Conservation (phyloP, 92 coral and sea anemone genomes). For the Epizoanthus stellaris region DNA sequence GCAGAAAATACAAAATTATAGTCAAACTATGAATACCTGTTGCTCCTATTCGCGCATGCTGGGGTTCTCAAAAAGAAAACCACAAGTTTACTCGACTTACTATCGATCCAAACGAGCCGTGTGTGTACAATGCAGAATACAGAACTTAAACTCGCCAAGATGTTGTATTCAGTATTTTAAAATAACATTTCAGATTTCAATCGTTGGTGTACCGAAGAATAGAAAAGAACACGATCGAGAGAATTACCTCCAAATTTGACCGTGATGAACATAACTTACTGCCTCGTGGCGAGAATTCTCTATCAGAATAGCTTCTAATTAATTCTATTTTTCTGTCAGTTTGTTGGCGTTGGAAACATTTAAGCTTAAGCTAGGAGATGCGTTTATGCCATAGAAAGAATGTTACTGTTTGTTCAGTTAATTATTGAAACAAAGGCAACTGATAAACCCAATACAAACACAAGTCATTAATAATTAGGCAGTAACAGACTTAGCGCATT, state of each 20-base stretch:
- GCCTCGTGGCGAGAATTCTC: not conserved
- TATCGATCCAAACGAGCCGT: too few relatives aligned
- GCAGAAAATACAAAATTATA: too few relatives aligned
- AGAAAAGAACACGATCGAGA: not conserved
- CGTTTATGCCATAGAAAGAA: conserved; percentile 18
- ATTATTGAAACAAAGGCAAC: conserved; percentile 13
- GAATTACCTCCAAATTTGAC: conserved; percentile 80
- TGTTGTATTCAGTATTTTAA: not conserved
- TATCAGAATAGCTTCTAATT: not conserved
- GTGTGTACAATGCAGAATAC: too few relatives aligned
- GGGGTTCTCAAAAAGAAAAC: too few relatives aligned
- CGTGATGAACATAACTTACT: conserved; percentile 64
- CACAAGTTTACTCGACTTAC: too few relatives aligned
- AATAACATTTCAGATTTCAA: not conserved
- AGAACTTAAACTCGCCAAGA: too few relatives aligned
- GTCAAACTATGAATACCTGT: too few relatives aligned
- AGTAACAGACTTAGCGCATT: not conserved
- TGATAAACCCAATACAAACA: not conserved
- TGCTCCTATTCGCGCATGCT: too few relatives aligned
- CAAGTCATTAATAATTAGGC: not conserved
- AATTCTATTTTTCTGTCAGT: not conserved
- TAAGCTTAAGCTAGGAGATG: not conserved
- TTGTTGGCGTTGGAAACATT: not conserved
- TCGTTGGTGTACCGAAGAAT: not conserved
- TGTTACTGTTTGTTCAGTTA: conserved; percentile 12